These are phyloP conservation scores for Anolis apletophallus DNA, from an alignment of 2,797 vertebrate genomes.

Conservation along the genomic window DNA sequence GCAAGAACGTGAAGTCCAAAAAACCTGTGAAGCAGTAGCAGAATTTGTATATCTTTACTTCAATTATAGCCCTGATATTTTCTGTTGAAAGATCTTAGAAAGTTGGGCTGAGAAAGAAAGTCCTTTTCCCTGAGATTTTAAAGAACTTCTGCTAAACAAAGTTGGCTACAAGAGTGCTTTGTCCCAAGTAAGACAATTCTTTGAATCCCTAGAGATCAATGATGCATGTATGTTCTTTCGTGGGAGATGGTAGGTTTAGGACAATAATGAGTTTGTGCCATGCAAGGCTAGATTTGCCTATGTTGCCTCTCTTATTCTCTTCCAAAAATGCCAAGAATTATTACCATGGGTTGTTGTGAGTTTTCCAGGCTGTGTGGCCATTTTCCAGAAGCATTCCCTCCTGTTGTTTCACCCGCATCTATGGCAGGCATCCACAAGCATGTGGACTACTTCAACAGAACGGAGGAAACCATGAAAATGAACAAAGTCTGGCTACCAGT, in stretches of 20 bases:
- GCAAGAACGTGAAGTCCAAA: neutral
- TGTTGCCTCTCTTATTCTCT: slow-evolving; percentile 28
- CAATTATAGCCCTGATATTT: neutral
- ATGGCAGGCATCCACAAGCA: too few species aligned
- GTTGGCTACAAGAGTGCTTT: neutral
- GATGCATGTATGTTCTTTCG: too few species aligned
- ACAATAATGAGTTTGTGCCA: neutral
- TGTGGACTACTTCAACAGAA: too few species aligned
- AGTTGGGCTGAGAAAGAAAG: neutral
- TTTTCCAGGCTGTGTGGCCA: neutral
- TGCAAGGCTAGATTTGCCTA: neutral
- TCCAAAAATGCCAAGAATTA: neutral
- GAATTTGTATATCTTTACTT: neutral
- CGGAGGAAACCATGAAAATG: too few species aligned
- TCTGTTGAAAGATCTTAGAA: neutral
- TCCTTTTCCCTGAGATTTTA: neutral
- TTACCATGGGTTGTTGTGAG: neutral
- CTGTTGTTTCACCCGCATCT: too few species aligned
- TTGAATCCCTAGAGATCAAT: neutral
- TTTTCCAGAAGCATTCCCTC: too few species aligned
- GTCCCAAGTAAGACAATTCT: neutral
- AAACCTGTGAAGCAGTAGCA: neutral
- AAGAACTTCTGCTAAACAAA: neutral
- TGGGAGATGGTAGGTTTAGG: neutral
- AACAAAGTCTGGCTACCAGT: too few species aligned